Evolutionary conservation across 2,113 vertebrate species (phyloP).

Genomic region (Spea multiplicata): DNA sequence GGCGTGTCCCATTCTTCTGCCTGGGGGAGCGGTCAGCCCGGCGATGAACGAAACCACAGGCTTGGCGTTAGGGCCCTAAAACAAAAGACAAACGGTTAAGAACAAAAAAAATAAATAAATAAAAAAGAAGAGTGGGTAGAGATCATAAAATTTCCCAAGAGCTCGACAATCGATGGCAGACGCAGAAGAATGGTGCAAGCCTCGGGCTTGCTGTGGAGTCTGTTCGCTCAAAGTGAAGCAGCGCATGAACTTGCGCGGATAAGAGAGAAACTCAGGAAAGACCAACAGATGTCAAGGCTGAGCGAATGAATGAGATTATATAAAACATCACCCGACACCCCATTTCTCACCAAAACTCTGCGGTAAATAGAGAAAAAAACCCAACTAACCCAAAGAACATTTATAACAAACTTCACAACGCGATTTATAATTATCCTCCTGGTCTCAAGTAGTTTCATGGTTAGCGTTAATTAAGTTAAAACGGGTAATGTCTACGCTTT

Average conservation of each 20-base stretch:
- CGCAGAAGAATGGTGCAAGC: neutral
- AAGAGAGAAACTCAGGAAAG: constrained; percentile 3
- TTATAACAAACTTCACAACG: neutral
- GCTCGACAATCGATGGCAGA: neutral
- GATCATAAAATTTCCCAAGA: neutral
- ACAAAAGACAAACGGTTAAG: constrained; percentile 4
- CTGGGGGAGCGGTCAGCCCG: constrained; percentile 91
- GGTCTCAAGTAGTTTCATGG: neutral
- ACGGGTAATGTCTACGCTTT: neutral
- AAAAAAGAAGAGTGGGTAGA: too few species aligned
- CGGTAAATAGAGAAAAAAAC: neutral
- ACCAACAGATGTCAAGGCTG: constrained; percentile 26
- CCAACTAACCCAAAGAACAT: too few species aligned
- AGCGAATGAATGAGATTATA: neutral
- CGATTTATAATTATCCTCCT: neutral
- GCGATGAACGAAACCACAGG: constrained; percentile 98
- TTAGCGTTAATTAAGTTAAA: neutral
- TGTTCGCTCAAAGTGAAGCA: neutral
- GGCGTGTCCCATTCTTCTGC: constrained; percentile 93
- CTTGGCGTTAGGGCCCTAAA: constrained; percentile 85
- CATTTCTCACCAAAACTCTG: neutral
- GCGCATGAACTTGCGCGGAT: too few species aligned
- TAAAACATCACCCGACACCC: neutral
- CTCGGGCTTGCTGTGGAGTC: neutral
- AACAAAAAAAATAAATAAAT: neutral